Percentiles rank a stretch among this genome's conserved stretches.
Conservation (phyloP, 2,113 vertebrate genomes). For the Abramis brama region DNA sequence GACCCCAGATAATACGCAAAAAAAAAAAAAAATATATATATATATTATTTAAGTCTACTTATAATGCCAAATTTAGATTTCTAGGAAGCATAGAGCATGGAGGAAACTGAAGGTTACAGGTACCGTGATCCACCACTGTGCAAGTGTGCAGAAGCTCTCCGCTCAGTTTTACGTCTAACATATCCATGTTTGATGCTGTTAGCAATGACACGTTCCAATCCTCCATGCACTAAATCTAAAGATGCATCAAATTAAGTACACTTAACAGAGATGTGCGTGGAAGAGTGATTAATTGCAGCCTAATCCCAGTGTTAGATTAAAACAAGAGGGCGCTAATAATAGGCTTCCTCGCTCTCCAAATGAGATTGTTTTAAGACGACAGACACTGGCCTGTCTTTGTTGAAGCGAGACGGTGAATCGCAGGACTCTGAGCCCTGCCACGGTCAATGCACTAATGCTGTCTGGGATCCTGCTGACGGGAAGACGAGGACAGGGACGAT, state of each 20-base stretch:
- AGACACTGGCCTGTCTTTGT: constrained; percentile 69
- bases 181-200: background rate
- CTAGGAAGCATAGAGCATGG: background rate
- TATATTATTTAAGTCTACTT: background rate
- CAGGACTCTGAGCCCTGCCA: constrained; percentile 18
- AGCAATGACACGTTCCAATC: background rate
- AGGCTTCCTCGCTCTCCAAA: constrained; percentile 63
- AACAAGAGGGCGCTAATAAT: constrained; percentile 67
- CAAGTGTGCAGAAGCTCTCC: background rate
- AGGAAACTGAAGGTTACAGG: background rate
- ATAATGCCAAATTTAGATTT: background rate
- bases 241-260: constrained; percentile 10
- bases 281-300: constrained; percentile 62
- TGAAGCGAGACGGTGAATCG: constrained; percentile 64
- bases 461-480: constrained; percentile 57
- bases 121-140: background rate
- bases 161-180: background rate
- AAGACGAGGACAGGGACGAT: constrained; percentile 59
- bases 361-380: constrained; percentile 71
- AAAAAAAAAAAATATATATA: background rate
- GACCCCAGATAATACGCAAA: background rate
- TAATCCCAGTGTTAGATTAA: constrained; percentile 61
- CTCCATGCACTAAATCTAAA: background rate
- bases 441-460: constrained; percentile 64
- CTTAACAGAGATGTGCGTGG: constrained; percentile 27